Percentiles rank a stretch among this genome's conserved stretches.
Conservation (phyloP, 2,113 vertebrate genomes). For the Bubo bubo region DNA sequence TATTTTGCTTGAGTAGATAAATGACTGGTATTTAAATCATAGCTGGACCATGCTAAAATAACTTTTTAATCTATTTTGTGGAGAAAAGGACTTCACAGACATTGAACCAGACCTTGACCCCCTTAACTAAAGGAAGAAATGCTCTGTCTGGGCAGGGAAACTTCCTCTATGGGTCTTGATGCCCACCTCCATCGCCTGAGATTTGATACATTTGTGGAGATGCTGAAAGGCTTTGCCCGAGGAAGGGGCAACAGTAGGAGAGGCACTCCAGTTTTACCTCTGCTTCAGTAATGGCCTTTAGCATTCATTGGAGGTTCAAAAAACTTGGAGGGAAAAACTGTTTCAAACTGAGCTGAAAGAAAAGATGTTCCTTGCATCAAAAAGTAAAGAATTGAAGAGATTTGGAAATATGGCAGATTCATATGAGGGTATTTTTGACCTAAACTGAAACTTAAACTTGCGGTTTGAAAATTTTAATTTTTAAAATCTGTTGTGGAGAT, state of each 20-base stretch:
- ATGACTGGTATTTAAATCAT: background rate
- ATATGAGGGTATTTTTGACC: background rate
- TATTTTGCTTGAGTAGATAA: background rate
- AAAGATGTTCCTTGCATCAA: background rate
- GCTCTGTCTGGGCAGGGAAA: background rate
- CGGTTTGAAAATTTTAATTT: background rate
- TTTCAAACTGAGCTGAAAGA: background rate
- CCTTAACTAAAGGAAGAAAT: background rate
- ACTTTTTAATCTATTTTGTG: background rate
- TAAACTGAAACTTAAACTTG: background rate
- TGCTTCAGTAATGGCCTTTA: background rate
- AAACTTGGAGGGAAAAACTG: background rate
- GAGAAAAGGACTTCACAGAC: background rate
- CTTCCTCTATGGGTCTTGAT: background rate
- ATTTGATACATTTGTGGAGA: background rate
- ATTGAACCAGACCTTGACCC: background rate
- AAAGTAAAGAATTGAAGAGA: background rate
- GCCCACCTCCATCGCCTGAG: background rate
- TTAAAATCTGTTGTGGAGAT: background rate
- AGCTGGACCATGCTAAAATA: background rate
- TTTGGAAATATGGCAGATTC: background rate
- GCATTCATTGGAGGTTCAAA: background rate
- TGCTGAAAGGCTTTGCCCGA: slow-evolving; percentile 20
- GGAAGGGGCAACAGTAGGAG: background rate
- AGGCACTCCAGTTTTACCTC: background rate